A percentile compares a stretch with the other conserved stretches of the same genome.
Evolutionary conservation across 2,888 invertebrate genomes (phyloP).

Genomic region (Mythimna impura): DNA sequence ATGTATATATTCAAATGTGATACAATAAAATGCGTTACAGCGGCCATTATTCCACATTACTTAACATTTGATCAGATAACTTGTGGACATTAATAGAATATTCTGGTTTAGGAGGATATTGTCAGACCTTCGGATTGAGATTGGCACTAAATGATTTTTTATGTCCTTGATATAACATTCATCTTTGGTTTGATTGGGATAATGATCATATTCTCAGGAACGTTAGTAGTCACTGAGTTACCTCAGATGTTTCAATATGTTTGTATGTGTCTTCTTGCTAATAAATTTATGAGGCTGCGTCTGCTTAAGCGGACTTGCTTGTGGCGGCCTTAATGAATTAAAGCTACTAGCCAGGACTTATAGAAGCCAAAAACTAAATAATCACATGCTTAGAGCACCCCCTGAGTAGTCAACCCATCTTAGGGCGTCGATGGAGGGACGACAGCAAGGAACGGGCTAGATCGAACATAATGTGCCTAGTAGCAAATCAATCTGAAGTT

Average conservation of each 20-base stretch:
- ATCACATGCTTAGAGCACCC: too few species aligned
- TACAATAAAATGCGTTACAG: conserved; percentile 42
- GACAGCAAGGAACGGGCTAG: too few species aligned
- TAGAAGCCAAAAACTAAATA: too few species aligned
- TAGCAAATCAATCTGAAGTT: neutral
- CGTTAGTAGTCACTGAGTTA: neutral
- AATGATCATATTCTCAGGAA: neutral
- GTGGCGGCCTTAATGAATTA: too few species aligned
- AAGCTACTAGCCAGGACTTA: too few species aligned
- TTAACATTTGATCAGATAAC: conserved; percentile 61
- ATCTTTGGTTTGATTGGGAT: neutral
- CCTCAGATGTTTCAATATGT: neutral
- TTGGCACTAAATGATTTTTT: neutral
- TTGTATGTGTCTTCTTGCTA: too few species aligned
- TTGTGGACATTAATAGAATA: conserved; percentile 47
- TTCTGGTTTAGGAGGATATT: conserved; percentile 3
- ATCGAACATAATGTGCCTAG: too few species aligned
- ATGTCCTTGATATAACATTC: neutral
- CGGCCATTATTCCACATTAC: conserved; percentile 44
- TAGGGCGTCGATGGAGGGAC: too few species aligned
- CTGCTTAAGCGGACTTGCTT: too few species aligned
- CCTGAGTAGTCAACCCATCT: too few species aligned
- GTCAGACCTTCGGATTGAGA: conserved; percentile 22
- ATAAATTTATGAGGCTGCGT: too few species aligned
- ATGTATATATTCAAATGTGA: conserved; percentile 51